These are phyloP conservation scores for Pitangus sulphuratus DNA, from an alignment of 2,797 vertebrate genomes.

Conservation along the genomic window DNA sequence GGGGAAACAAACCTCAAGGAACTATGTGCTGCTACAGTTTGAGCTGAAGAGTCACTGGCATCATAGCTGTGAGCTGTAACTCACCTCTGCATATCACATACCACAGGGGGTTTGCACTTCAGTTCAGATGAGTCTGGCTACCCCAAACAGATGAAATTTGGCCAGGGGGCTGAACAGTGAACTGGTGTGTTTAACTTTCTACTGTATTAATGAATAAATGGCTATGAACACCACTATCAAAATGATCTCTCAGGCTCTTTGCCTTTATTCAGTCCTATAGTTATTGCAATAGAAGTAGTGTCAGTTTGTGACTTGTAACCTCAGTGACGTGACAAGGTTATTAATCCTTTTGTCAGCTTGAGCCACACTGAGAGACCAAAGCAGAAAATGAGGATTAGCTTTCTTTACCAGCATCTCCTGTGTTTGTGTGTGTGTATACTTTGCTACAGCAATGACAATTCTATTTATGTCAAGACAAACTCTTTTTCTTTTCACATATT, in stretches of 20 bases:
- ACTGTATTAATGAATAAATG: not conserved
- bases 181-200: not conserved
- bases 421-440: not conserved
- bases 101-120: not conserved
- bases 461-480: not conserved
- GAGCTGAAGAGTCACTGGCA: not conserved
- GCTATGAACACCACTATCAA: not conserved
- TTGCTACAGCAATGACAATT: not conserved
- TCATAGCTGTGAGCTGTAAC: not conserved
- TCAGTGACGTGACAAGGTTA: conserved; percentile 15
- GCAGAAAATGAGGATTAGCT: not conserved
- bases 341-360: conserved; percentile 22
- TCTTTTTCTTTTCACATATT: not conserved
- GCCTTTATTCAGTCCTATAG: not conserved
- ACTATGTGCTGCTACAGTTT: not conserved
- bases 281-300: not conserved
- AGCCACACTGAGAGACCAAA: not conserved
- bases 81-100: not conserved
- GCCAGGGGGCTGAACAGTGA: not conserved
- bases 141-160: not conserved
- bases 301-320: not conserved
- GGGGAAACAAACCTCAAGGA: not conserved
- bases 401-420: not conserved
- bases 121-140: not conserved
- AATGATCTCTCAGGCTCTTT: not conserved